Conservation (phyloP, 2,797 vertebrate species). For the Eulemur rubriventer region DNA sequence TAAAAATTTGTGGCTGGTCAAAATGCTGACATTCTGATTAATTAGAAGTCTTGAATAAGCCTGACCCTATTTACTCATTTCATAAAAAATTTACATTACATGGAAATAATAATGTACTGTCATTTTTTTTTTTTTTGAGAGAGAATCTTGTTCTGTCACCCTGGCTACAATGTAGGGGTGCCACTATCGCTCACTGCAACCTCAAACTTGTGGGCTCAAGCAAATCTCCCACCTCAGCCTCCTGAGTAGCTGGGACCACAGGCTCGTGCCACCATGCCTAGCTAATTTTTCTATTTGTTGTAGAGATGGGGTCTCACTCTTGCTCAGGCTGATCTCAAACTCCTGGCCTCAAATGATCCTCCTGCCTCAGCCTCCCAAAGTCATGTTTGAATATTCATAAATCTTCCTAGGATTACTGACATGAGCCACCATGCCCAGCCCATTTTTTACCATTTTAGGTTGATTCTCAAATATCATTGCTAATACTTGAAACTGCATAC, state of each 20-base stretch:
- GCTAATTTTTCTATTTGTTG: background rate
- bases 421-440: accelerated
- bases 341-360: background rate
- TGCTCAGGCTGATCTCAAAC: background rate
- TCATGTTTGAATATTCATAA: background rate
- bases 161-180: background rate
- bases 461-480: background rate
- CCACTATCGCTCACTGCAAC: background rate
- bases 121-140: background rate
- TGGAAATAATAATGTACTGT: background rate
- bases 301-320: background rate
- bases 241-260: background rate
- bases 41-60: background rate
- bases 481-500: background rate
- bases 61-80: background rate
- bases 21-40: background rate
- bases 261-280: background rate
- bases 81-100: background rate
- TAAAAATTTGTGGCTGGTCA: background rate
- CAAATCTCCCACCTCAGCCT: background rate
- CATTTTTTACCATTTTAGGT: background rate
- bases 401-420: background rate
- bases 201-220: background rate
- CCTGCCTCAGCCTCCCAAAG: background rate
- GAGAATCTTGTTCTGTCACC: background rate